Evolutionary conservation across 1,140 invertebrate species (phyloP).

Genomic region (Penaeus indicus): DNA sequence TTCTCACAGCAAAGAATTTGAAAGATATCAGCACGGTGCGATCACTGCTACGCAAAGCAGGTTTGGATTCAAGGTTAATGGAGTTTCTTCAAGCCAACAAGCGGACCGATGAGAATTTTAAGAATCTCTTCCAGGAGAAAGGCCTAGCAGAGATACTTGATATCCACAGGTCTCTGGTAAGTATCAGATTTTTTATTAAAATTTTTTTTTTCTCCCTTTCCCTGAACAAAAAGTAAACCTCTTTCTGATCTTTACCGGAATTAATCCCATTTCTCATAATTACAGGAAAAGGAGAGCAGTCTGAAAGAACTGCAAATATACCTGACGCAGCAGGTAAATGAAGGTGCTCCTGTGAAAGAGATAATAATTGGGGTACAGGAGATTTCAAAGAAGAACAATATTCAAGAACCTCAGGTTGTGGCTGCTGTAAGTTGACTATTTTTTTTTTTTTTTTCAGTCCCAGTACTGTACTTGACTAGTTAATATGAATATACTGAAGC

Average conservation of each 20-base stretch:
- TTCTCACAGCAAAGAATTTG: slow-evolving; percentile 91
- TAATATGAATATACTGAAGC: neutral
- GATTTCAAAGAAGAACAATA: slow-evolving; percentile 64
- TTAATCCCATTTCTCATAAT: slow-evolving; percentile 74
- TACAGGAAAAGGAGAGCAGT: slow-evolving; percentile 88
- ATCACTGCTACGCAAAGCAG: slow-evolving; percentile 76
- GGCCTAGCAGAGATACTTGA: slow-evolving; percentile 89
- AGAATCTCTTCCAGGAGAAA: slow-evolving; percentile 85
- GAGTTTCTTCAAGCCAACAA: slow-evolving; percentile 91
- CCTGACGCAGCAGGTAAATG: slow-evolving; percentile 63
- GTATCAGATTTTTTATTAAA: neutral
- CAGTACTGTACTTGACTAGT: neutral
- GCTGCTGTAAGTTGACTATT: slow-evolving; percentile 59
- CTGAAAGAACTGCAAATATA: slow-evolving; percentile 74
- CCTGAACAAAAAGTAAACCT: neutral
- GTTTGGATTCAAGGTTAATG: slow-evolving; percentile 90
- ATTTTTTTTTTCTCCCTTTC: too few species aligned
- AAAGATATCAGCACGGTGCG: slow-evolving; percentile 82
- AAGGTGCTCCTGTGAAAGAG: slow-evolving; percentile 60
- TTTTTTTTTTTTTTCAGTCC: neutral
- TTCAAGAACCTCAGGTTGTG: slow-evolving; percentile 62
- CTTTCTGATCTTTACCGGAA: neutral
- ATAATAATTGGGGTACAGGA: slow-evolving; percentile 63
- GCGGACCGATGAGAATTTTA: slow-evolving; percentile 89
- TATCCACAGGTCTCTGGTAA: slow-evolving; percentile 78